Evolutionary conservation across 1,140 invertebrate species (phyloP).

Genomic region (Acromyrmex echinatior): DNA sequence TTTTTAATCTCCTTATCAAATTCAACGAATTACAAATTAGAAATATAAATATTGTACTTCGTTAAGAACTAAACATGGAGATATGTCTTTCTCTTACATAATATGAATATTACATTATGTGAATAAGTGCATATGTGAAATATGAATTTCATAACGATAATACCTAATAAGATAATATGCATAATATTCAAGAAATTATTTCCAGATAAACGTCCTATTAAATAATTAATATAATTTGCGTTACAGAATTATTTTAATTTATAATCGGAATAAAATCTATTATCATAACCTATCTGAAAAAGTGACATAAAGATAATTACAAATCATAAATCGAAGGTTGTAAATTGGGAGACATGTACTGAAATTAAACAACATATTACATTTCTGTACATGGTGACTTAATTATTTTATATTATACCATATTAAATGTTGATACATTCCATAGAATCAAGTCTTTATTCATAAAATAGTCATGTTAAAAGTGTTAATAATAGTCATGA

Average conservation of each 20-base stretch:
- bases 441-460: slow-evolving; percentile 28
- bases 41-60: slow-evolving; percentile 34
- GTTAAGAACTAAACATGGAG: slow-evolving; percentile 14
- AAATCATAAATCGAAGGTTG: slow-evolving; percentile 1
- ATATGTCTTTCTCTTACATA: slow-evolving; percentile 26
- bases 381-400: slow-evolving; percentile 25
- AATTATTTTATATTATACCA: slow-evolving; percentile 13
- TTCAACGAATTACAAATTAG: slow-evolving; percentile 5
- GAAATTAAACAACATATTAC: slow-evolving; percentile 42
- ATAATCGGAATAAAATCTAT: slow-evolving; percentile 4
- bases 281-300: slow-evolving; percentile 4
- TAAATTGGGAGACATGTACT: slow-evolving; percentile 25
- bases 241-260: slow-evolving; percentile 31
- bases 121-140: background rate
- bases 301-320: slow-evolving; percentile 21
- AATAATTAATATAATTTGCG: slow-evolving; percentile 26
- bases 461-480: slow-evolving; percentile 55
- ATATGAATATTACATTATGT: slow-evolving; percentile 16
- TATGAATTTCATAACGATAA: background rate
- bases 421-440: slow-evolving; percentile 12
- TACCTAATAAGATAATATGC: background rate
- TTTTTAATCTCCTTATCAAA: background rate
- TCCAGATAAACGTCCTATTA: slow-evolving; percentile 10
- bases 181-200: slow-evolving; percentile 24
- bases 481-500: background rate